phyloP scores from a whole-genome alignment of 2,797 vertebrate species.

The Phaenicophaeus curvirostris region DNA sequence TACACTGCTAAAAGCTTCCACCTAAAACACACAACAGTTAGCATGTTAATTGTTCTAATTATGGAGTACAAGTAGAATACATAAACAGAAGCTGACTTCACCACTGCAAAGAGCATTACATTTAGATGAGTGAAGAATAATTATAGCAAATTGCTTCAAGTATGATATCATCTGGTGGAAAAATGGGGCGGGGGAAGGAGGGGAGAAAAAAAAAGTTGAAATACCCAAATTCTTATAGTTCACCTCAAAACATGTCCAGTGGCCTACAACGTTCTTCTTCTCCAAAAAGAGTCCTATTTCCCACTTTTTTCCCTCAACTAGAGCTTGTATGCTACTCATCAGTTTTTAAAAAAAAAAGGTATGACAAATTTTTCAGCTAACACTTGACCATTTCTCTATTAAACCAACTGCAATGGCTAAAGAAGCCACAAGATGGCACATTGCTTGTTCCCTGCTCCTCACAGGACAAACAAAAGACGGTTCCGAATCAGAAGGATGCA shows the following conservation, averaged over 20 bases:
- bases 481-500: background rate
- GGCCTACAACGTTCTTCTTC: fast-evolving
- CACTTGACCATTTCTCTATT: background rate
- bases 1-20: background rate
- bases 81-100: background rate
- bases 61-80: background rate
- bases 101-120: background rate
- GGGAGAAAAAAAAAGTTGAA: background rate
- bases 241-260: background rate
- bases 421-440: conserved; percentile 72
- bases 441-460: background rate
- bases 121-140: background rate
- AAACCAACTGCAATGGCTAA: conserved; percentile 12
- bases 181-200: background rate
- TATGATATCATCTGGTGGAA: background rate
- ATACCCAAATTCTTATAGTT: background rate
- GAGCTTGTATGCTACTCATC: background rate
- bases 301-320: background rate
- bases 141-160: background rate
- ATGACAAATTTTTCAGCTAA: background rate
- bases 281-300: background rate
- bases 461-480: background rate
- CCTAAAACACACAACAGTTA: background rate
- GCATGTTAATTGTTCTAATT: conserved; percentile 3
- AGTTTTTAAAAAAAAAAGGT: background rate